These are phyloP conservation scores for Oophaga sylvatica DNA, from an alignment of 2,797 vertebrate genomes.

Conservation along the genomic window DNA sequence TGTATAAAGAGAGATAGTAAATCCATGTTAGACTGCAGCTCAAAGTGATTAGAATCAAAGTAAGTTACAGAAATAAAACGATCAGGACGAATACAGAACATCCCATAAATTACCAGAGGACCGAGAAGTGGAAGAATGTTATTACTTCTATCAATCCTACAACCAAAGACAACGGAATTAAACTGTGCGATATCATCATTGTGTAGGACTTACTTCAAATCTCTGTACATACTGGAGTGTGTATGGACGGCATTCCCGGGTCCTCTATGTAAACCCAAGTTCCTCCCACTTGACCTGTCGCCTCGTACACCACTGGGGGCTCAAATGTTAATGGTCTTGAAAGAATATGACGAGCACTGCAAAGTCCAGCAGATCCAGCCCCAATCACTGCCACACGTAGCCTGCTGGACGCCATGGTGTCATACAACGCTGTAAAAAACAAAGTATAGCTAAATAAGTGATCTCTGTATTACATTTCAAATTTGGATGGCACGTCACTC, in stretches of 20 bases:
- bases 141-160: too few relatives aligned
- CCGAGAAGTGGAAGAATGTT: too few relatives aligned
- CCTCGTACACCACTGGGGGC: slow-evolving; percentile 77
- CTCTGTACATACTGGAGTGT: slow-evolving; percentile 82
- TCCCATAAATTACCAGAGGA: too few relatives aligned
- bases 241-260: slow-evolving; percentile 60
- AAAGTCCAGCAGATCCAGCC: slow-evolving; percentile 74
- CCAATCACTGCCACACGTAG: slow-evolving; percentile 78
- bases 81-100: too few relatives aligned
- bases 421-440: neutral
- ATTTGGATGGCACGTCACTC: too few relatives aligned
- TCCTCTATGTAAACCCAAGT: slow-evolving; percentile 81
- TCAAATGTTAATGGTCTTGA: slow-evolving; percentile 67
- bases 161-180: too few relatives aligned
- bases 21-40: too few relatives aligned
- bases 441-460: neutral
- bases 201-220: slow-evolving; percentile 73
- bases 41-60: too few relatives aligned
- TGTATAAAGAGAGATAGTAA: too few relatives aligned
- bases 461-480: too few relatives aligned
- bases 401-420: slow-evolving; percentile 18
- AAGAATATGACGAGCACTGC: slow-evolving; percentile 77
- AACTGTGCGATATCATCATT: too few relatives aligned
- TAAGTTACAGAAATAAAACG: too few relatives aligned
- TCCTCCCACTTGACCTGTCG: slow-evolving; percentile 71